A percentile compares a stretch with the other conserved stretches of the same genome.
phyloP scores from a whole-genome alignment of 2,888 invertebrate species.

The Papilio elwesi region DNA sequence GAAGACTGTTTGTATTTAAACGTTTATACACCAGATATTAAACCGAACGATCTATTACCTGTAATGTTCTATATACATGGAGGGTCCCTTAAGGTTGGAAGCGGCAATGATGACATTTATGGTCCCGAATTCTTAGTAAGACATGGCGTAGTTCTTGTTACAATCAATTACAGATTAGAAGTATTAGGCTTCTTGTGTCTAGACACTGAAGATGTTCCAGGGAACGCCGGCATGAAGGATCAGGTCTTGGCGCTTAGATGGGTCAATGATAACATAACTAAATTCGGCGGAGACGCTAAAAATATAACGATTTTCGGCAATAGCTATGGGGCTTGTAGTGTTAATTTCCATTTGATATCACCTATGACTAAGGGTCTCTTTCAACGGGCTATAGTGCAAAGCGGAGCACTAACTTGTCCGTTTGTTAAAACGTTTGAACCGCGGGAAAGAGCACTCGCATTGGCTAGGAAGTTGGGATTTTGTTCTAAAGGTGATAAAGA shows the following conservation, averaged over 20 bases:
- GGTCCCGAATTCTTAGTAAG: constrained; percentile 57
- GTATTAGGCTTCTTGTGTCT: constrained; percentile 57
- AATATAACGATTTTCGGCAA: constrained; percentile 64
- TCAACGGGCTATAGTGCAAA: constrained; percentile 48
- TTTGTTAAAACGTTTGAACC: constrained; percentile 78
- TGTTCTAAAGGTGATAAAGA: constrained; percentile 49
- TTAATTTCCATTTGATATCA: constrained; percentile 60
- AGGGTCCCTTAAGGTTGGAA: constrained; percentile 52
- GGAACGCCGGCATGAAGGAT: constrained; percentile 62
- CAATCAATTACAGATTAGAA: constrained; percentile 58
- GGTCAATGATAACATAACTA: constrained; percentile 59
- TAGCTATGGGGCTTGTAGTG: constrained; percentile 61
- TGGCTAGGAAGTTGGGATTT: constrained; percentile 51
- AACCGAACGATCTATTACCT: constrained; percentile 49
- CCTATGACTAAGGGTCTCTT: constrained; percentile 52
- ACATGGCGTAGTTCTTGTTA: constrained; percentile 55
- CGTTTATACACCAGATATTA: constrained; percentile 57
- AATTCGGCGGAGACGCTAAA: constrained; percentile 64
- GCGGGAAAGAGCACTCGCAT: constrained; percentile 64
- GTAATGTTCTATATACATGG: constrained; percentile 64
- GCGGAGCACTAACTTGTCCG: constrained; percentile 75
- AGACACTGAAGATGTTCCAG: constrained; percentile 56
- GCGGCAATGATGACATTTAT: constrained; percentile 52
- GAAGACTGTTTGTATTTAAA: constrained; percentile 67
- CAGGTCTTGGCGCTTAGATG: constrained; percentile 57